Evolutionary conservation across 1,140 invertebrate species (phyloP), one percentile per base, ranked within the genome.

Genomic region (Tribolium castaneum): DNA sequence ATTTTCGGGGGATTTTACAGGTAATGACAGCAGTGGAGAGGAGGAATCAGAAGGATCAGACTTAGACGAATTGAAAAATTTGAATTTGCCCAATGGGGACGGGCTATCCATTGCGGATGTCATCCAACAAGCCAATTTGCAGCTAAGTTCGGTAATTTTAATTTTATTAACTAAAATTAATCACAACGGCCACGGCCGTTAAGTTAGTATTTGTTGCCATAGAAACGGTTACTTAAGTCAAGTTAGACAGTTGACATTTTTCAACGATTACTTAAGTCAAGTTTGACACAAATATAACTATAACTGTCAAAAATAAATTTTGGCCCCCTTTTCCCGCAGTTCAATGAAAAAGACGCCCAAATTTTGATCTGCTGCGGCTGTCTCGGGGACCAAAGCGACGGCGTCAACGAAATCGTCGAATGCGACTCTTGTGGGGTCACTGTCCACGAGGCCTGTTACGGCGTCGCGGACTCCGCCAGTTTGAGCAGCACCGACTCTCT

Each of bases 401-500:
- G 96, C 83, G 90, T 94, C 51, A 98, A 99, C 90, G 97, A 99
- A 88, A 98, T 99, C 80, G 95, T 98, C 6, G 97, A 98, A 87
- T 99, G 97, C 88, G 97, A 99, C 89, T 93, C 95, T 30, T 99
- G 97, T 89, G 96, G 96, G 10, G 95, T 98, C 10, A 96, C 96
- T 78, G 97, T 99, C 7, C 97, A 99, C 88, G 97, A 99, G 92
- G 96, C 96, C 78, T 99, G 97, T 86, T 98, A 98, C 89, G 97
- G 97, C n/a, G 94, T 98, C 22, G 96, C 95, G 54, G 98, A 99
- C 84, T 93, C 93, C 30, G 94, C 94, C 22, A 98, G 96, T 88
- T 92, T 97, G 76, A 94, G 94, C 1, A 97, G 95, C 85, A 96
- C 95, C 12, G 94, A 95, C 72, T 98, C 97, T 6, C 93, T 96